Base-by-base conservation (phyloP, 2,888 invertebrate genomes). In the Drosophila acutilabella region DNA sequence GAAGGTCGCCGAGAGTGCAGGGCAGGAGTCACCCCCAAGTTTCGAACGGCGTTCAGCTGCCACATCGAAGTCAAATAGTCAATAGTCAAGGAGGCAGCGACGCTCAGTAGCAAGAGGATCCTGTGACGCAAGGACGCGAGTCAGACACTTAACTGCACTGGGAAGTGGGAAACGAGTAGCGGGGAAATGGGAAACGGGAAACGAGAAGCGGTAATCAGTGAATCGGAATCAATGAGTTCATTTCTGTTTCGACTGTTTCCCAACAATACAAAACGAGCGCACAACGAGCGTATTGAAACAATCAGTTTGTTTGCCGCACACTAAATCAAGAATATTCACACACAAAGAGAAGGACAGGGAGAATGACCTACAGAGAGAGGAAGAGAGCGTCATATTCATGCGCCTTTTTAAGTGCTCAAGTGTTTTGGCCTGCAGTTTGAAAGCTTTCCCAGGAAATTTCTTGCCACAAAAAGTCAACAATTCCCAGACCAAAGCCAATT, bases 141-240 rank as follows among this genome's bases (percentile, higher is more conserved):
- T 82, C 89, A 80, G 88, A 90, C 91, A 91, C 91, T 91, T 90
- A 90, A 90, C 86, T 91, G 89, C 87, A 92, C 8, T 36, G 36
- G 36, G 36, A 36, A 36, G 13, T 36, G 89, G 59, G 88, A 1
- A 30, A 30, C 8, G 30, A 8, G 30, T 8, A 30, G 2, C 8
- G 26, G 8, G 26, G 8, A 30, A 30, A 8, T 7, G 26, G 26
- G 26, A 26, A 26, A 26, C 26, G 30, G 30, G 30, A 30, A 30
- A 30, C 30, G 30, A 5, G 8, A 30, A 30, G 8, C 30, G 30
- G 30, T 30, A 88, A 89, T 89, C 92, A 92, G 91, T 92, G 92
- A 91, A 88, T 91, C 86, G 92, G 92, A 92, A 92, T 92, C 91
- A 90, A 92, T 91, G 91, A 90, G 88, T 89, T 76, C 89, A 87